Base-by-base conservation (phyloP, 2,888 invertebrate species). In the Caenorhabditis japonica region DNA sequence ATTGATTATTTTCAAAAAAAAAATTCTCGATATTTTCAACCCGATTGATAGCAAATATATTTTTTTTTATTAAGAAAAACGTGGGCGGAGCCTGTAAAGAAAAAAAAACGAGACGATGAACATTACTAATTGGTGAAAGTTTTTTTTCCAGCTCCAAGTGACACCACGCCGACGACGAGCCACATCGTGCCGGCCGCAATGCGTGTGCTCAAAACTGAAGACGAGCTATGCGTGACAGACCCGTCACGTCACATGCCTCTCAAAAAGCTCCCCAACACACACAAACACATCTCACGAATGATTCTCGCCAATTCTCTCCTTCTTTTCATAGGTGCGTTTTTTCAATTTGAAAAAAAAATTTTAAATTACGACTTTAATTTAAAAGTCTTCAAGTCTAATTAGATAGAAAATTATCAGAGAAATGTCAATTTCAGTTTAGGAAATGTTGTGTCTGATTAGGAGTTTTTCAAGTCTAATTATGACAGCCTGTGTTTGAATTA, bases 201-300 rank as follows among this genome's bases (percentile, higher is more conserved):
- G 87, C 58, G 79, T 87, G 21, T 87, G 87, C 75, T 84, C 84
- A 43, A 85, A 87, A 52, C 74, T 87, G 52, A 87, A 87, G 77
- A 87, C 87, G 51, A 87, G 86, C 76, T 87, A 87, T 70, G 87
- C 87, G 55, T 75, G 74, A 74, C 52, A 41, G 30, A n/a, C n/a
- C n/a, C n/a, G n/a, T n/a, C n/a, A n/a, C n/a, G n/a, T 10, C 15
- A 41, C 25, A 25, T 13, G 30, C 17, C 15, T 12, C 33, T 34
- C 21, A 15, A 36, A 27, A 21, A 19, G 25, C 23, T 51, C 23
- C 34, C 25, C 36, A 51, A 51, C 33, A 56, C 34, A 34, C 15
- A 56, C 46, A 43, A 56, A 56, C 56, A 56, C 43, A 44, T 44
- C 44, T 34, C 55, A 44, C 55, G 43, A 41, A 55, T 19, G 27